Base-by-base conservation (phyloP, 1,140 invertebrate species). In the Drosophila sp. region DNA sequence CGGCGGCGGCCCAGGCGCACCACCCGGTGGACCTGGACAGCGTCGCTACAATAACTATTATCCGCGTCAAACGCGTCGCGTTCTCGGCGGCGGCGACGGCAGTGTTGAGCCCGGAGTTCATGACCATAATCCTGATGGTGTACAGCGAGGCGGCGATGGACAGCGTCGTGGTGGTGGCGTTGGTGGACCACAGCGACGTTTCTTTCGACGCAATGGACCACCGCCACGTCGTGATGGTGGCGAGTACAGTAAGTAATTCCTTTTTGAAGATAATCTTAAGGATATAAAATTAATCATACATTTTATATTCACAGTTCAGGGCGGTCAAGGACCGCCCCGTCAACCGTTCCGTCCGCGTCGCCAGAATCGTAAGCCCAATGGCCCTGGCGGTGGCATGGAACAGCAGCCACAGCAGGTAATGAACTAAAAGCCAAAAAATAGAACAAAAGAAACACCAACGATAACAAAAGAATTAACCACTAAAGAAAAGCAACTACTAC, bases 141-240 rank as follows among this genome's bases (percentile, higher is more conserved):
- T 90, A 13, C 91, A 92, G 61, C 87, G 84, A n/a, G 90, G 86
- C 41, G 91, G 89, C 38, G 74, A 92, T 92, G 91, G 87, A 34
- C 91, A 91, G 25, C 91, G 90, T 50, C 93, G 93, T 53, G 92
- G 93, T 34, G 91, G 92, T 84, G 46, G 45, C 25, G 90, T 84
- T 36, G 92, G 93, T 25, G 92, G 93, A 62, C 93, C 93, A 38
- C 93, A 94, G 71, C 93, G 95, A 78, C 93, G 95, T 64, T 95
- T 94, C 91, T 95, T 94, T 93, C 94, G 94, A 65, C 94, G 94
- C 76, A 94, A 93, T 87, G 93, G 74, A 65, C 81, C 82, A 70
- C 80, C 89, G 38, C 80, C 84, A 56, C 78, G 89, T 56, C 94
- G 93, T 73, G 94, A 94, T 80, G 94, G 94, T 80, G 93, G 93